Conservation (phyloP, 1,140 invertebrate species). For the Oreohelix idahoensis region DNA sequence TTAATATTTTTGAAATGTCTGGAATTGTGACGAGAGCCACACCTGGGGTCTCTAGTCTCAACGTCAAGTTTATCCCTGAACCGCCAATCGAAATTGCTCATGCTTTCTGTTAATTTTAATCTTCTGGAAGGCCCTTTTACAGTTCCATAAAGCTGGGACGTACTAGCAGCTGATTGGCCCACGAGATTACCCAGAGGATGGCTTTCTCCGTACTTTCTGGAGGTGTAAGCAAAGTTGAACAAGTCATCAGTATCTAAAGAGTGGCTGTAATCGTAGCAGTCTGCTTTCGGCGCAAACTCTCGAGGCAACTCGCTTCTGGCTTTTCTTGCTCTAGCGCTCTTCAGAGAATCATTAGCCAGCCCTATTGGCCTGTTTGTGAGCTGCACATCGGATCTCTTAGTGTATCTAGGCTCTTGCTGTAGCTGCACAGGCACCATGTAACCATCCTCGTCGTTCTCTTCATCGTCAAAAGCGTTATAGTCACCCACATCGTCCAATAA, state of each 20-base stretch:
- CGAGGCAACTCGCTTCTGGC: slow-evolving; percentile 45
- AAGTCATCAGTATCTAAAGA: slow-evolving; percentile 50
- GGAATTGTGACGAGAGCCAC: slow-evolving; percentile 17
- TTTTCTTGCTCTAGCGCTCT: slow-evolving; percentile 40
- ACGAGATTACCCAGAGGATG: not conserved
- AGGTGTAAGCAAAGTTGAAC: slow-evolving; percentile 47
- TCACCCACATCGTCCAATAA: slow-evolving; percentile 3
- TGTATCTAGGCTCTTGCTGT: slow-evolving; percentile 40
- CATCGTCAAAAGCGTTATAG: slow-evolving; percentile 39
- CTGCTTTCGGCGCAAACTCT: slow-evolving; percentile 16
- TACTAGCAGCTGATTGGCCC: slow-evolving; percentile 38
- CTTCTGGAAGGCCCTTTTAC: slow-evolving; percentile 35
- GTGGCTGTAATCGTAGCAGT: slow-evolving; percentile 32
- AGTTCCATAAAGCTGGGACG: slow-evolving; percentile 47
- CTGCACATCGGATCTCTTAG: slow-evolving; percentile 42
- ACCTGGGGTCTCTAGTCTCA: slow-evolving; percentile 40
- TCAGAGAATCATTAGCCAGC: slow-evolving; percentile 45
- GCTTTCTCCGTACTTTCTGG: slow-evolving; percentile 10
- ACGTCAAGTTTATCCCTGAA: slow-evolving; percentile 52
- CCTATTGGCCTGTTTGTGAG: slow-evolving; percentile 53
- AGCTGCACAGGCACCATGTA: slow-evolving; percentile 63
- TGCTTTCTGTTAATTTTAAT: not conserved
- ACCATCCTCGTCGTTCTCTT: slow-evolving; percentile 57
- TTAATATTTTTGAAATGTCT: slow-evolving; percentile 41
- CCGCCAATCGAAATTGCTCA: not conserved